phyloP scores from a whole-genome alignment of 2,113 vertebrate species.

The Syrmaticus mikado region DNA sequence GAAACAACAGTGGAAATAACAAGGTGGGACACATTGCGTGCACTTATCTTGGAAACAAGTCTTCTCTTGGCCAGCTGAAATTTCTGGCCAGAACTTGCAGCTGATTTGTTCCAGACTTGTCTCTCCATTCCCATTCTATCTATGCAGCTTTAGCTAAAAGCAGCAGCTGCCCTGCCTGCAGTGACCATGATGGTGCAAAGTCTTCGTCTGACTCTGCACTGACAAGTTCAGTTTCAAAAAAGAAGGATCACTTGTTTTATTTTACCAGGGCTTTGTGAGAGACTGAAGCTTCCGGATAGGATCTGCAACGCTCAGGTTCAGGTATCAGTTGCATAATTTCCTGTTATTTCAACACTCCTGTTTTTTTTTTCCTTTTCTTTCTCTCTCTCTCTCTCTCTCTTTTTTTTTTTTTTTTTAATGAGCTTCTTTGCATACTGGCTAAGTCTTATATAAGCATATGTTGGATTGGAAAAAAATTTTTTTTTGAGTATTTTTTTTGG shows the following conservation, averaged over 20 bases:
- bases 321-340: constrained; percentile 70
- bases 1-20: neutral
- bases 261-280: constrained; percentile 6
- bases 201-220: neutral
- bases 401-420: neutral
- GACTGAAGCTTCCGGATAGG: constrained; percentile 23
- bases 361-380: neutral
- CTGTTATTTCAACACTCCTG: constrained; percentile 62
- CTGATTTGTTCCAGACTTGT: neutral
- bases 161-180: neutral
- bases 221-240: constrained; percentile 34
- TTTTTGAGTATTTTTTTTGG: constrained; percentile 59
- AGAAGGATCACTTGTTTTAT: constrained; percentile 1
- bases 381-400: rapidly evolving
- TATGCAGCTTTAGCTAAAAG: neutral
- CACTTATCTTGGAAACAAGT: neutral
- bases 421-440: constrained; percentile 50
- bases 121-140: neutral
- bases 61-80: constrained; percentile 33
- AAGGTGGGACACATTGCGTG: neutral
- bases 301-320: constrained; percentile 40
- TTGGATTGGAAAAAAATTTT: neutral
- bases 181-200: neutral
- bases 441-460: constrained; percentile 60
- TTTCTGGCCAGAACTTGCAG: neutral